A percentile compares a stretch with the other conserved stretches of the same genome.
These are phyloP conservation scores for Hypsibius dujardini DNA, from an alignment of 1,140 invertebrate genomes.

Conservation along the genomic window DNA sequence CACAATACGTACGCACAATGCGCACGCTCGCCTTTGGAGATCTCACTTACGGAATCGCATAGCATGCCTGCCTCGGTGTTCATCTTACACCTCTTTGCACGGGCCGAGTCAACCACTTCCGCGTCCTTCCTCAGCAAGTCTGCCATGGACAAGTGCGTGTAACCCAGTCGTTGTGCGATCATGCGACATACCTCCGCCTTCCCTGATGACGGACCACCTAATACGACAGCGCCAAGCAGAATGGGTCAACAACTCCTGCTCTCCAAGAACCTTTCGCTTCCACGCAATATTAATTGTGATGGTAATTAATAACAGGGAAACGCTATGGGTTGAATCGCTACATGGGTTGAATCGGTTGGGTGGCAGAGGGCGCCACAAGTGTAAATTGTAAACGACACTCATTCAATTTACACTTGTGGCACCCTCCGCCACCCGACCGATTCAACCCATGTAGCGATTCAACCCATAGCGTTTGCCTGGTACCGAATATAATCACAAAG, in stretches of 20 bases:
- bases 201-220: constrained; percentile 12
- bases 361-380: background rate
- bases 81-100: constrained; percentile 5
- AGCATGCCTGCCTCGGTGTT: background rate
- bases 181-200: background rate
- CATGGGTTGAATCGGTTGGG: background rate
- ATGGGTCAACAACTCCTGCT: too few species aligned
- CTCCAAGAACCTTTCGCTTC: too few species aligned
- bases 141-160: background rate
- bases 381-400: too few species aligned
- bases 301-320: background rate
- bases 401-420: too few species aligned
- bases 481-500: background rate
- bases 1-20: background rate
- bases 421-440: too few species aligned
- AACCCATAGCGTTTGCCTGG: background rate
- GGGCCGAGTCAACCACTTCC: background rate
- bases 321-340: background rate
- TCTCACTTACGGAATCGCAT: constrained; percentile 2
- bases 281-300: too few species aligned
- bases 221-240: too few species aligned
- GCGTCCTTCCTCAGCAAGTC: background rate
- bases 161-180: constrained; percentile 8
- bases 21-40: background rate
- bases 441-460: too few species aligned